Evolutionary conservation across 2,113 vertebrate species (phyloP).

Genomic region (Nanorana parkeri): DNA sequence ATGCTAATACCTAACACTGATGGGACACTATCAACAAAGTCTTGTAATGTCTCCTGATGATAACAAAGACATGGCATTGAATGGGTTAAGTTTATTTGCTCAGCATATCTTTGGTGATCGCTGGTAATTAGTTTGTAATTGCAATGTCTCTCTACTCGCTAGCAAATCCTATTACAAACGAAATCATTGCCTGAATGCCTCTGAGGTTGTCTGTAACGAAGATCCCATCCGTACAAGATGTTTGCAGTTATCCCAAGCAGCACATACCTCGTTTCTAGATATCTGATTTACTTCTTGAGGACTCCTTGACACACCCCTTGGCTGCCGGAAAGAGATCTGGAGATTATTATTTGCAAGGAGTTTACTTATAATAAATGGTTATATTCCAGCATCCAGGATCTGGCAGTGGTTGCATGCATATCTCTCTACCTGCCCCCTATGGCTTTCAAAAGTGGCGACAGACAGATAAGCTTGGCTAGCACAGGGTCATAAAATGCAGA

Average conservation of each 20-base stretch:
- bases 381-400: not conserved
- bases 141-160: slow-evolving; percentile 46
- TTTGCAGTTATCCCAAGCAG: slow-evolving; percentile 31
- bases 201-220: slow-evolving; percentile 37
- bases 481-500: slow-evolving; percentile 32
- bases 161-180: slow-evolving; percentile 51
- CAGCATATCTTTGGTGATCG: slow-evolving; percentile 50
- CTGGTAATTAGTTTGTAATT: slow-evolving; percentile 51
- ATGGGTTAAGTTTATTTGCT: slow-evolving; percentile 47
- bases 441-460: not conserved
- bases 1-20: slow-evolving; percentile 32
- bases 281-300: slow-evolving; percentile 41
- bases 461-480: slow-evolving; percentile 4
- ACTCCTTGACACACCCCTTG: slow-evolving; percentile 27
- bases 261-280: slow-evolving; percentile 13
- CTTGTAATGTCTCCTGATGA: slow-evolving; percentile 20
- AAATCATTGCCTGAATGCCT: slow-evolving; percentile 51
- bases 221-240: slow-evolving; percentile 41
- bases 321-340: slow-evolving; percentile 25
- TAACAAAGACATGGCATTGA: not conserved
- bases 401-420: not conserved
- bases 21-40: not conserved
- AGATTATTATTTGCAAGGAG: slow-evolving; percentile 20
- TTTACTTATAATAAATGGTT: slow-evolving; percentile 10
- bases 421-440: not conserved